Percentiles rank a stretch among this genome's conserved stretches.
These are phyloP conservation scores for Eristalis intricaria DNA, from an alignment of 2,888 invertebrate species.

Conservation along the genomic window DNA sequence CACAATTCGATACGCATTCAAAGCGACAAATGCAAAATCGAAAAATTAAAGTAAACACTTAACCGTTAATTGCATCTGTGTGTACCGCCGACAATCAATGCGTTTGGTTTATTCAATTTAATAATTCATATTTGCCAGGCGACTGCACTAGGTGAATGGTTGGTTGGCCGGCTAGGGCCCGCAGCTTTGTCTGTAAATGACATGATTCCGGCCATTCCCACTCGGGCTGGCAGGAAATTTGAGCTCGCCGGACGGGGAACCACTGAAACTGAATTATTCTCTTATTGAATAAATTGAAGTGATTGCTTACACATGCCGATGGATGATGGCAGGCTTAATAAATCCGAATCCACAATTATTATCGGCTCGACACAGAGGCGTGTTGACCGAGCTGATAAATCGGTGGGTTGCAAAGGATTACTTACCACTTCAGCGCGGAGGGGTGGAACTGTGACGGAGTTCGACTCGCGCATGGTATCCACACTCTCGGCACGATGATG, in stretches of 20 bases:
- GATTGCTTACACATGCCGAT: conserved; percentile 21
- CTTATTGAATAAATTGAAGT: conserved; percentile 30
- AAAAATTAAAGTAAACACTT: conserved; percentile 32
- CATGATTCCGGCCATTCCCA: conserved; percentile 10
- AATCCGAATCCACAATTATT: conserved; percentile 10
- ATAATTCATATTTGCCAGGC: conserved; percentile 31
- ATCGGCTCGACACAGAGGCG: conserved; percentile 15
- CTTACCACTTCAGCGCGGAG: not conserved
- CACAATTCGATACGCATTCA: not conserved
- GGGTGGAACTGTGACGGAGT: not conserved
- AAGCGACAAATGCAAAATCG: not conserved
- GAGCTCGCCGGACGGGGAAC: not conserved
- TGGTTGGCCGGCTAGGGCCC: not conserved
- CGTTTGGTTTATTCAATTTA: conserved; percentile 27
- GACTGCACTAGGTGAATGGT: not conserved
- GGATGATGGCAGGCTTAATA: conserved; percentile 18
- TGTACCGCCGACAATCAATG: conserved; percentile 25
- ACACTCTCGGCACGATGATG: not conserved
- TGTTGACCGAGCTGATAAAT: conserved; percentile 5
- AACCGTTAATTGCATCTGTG: conserved; percentile 26
- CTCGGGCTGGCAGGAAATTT: not conserved
- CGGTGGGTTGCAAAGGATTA: not conserved
- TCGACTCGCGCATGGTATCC: not conserved
- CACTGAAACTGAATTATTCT: conserved; percentile 18
- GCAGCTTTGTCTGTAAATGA: conserved; percentile 7